Conservation (phyloP, 2,113 vertebrate species). For the Sminthopsis crassicaudata region DNA sequence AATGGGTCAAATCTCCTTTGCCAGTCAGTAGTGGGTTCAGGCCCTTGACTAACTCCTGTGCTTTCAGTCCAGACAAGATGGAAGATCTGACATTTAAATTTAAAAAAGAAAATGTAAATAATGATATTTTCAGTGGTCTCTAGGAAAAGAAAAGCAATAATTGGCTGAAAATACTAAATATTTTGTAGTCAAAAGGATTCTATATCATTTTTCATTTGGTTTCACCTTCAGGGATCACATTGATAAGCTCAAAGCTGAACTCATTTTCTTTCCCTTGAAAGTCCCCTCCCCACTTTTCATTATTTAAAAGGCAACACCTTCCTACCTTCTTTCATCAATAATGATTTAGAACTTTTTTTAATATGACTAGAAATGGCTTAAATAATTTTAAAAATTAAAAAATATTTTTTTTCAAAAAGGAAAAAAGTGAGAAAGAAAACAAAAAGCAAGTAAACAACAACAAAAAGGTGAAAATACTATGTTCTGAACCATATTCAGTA, state of each 20-base stretch:
- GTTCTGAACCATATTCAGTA: no score
- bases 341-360: no score
- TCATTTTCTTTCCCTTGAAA: neutral
- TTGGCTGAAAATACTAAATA: neutral
- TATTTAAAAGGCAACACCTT: neutral
- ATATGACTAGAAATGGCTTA: no score
- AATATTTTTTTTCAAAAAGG: no score
- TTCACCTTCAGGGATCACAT: neutral
- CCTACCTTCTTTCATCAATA: no score
- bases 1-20: neutral
- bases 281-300: neutral
- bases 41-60: neutral
- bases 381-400: no score
- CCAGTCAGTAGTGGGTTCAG: neutral
- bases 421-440: no score
- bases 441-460: no score
- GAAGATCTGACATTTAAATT: neutral
- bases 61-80: neutral
- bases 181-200: neutral
- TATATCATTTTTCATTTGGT: neutral
- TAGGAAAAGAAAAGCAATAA: neutral
- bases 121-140: neutral
- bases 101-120: neutral
- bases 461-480: no score
- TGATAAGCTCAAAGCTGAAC: neutral